Base-by-base conservation (phyloP, 2,797 vertebrate genomes). In the Protosalanx chinensis region DNA sequence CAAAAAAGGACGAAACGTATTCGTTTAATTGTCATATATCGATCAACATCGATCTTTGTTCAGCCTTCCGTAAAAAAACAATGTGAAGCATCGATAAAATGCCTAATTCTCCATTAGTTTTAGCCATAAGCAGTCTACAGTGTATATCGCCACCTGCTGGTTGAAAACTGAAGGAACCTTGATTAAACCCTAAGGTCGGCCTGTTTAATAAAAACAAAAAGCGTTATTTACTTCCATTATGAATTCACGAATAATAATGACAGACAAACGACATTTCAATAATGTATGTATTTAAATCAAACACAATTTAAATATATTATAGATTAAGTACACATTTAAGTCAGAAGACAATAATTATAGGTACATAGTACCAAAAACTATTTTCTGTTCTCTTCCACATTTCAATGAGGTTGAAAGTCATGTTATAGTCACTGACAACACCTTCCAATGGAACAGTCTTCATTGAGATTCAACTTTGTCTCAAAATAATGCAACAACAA, bases 291-390 rank as follows among this genome's bases (percentile, higher is more conserved):
- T 94, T 95, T 94, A 95, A 97, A 98, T 97, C 95, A 95, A 95
- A 97, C 96, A 98, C 96, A 96, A 93, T 96, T 98, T 93, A 99
- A 99, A 99, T 98, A 98, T 89, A 95, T 94, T 96, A 95, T 94
- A 93, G 92, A 95, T 96, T 95, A 96, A 91, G 94, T 95, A 96
- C 94, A 98, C 93, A 90, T 95, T 96, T 91, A 95, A 91, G 88
- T 96, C 91, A 93, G 92, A 95, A 94, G 94, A 93, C 94, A 94
- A 57, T 87, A 92, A 92, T 93, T 92, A 90, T 86, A 93, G 97
- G 97, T 98, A 98, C 97, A 99, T 93, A 94, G 97, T 98, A 98
- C 97, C 97, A 97, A 94, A 93, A 93, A 93, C 92, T 94, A 91
- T 93, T 92, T 92, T 93, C 90, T 93, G 90, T 93, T 94, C 88